Base-by-base conservation (phyloP, 1,140 invertebrate genomes). In the Drosophila santomea region DNA sequence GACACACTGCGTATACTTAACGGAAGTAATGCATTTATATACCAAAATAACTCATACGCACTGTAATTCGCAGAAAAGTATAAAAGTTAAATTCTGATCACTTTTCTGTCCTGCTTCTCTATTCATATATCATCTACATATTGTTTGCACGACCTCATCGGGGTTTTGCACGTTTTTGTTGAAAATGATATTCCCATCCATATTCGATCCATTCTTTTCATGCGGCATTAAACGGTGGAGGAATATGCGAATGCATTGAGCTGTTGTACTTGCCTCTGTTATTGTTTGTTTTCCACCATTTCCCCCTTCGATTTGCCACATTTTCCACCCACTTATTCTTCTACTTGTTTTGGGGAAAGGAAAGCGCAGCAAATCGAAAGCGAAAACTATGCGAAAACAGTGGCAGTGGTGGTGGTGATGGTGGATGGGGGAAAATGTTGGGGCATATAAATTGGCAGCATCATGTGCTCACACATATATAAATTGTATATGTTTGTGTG, bases 301-400 rank as follows among this genome's bases (percentile, higher is more conserved):
- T 32, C 25, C 14, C 43, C n/a, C 23, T 5, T 15, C 28, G 48
- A 51, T 32, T 55, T 25, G 14, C 39, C 52, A 14, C 35, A 12
- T 8, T 32, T 17, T 51, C 20, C 43, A 15, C 45, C 47, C n/a
- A 35, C 48, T 51, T 51, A 17, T 48, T 63, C 63, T 17, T 36
- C 12, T 20, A 32, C 20, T 47, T 63, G 36, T 41, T 39, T 11
- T 8, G 14, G 14, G 10, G 55, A 64, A 79, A 79, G 52, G 76
- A 83, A 86, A 86, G 83, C 83, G 79, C 83, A 88, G 80, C 83
- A 86, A 86, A 88, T 88, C 83, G 83, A 86, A 86, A 83, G 83
- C 83, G 83, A 86, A 86, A 86, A 86, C 83, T 86, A 88, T 88
- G 75, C 62, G 75, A 86, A 74, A 63, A 77, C 63, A 35, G 28